phyloP scores from a whole-genome alignment of 1,140 invertebrate species.

The Apis laboriosa region DNA sequence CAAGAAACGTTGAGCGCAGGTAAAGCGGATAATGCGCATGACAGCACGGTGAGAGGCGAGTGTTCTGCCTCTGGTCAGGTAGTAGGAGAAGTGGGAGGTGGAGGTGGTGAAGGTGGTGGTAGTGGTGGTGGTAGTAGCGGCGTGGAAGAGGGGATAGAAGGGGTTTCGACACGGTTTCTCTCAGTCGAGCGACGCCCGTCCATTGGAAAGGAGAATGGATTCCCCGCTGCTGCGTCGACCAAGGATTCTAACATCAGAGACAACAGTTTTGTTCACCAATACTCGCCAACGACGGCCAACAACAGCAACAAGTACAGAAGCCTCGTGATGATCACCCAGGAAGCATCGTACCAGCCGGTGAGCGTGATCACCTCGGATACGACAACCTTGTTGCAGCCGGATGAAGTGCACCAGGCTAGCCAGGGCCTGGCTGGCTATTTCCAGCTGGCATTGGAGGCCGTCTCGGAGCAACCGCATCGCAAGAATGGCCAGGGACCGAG shows the following conservation, averaged over 20 bases:
- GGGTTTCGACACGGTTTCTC: conserved; percentile 76
- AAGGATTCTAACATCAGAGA: conserved; percentile 53
- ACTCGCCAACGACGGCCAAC: conserved; percentile 10
- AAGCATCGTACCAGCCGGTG: conserved; percentile 82
- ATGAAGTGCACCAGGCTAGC: conserved; percentile 66
- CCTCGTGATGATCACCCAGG: conserved; percentile 92
- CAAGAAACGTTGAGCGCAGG: conserved; percentile 67
- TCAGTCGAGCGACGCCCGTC: conserved; percentile 79
- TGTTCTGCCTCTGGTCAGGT: conserved; percentile 75
- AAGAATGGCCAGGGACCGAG: conserved; percentile 72
- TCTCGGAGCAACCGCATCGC: conserved; percentile 67
- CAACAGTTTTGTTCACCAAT: conserved; percentile 47
- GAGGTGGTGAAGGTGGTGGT: conserved; percentile 79
- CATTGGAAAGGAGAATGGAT: conserved; percentile 75
- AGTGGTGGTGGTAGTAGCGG: conserved; percentile 78
- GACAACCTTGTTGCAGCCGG: conserved; percentile 84
- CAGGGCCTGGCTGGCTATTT: conserved; percentile 76
- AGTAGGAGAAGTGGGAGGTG: conserved; percentile 79
- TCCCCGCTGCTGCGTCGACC: conserved; percentile 60
- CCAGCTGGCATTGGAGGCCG: conserved; percentile 77
- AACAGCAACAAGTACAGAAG: conserved; percentile 88
- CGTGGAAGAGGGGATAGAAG: conserved; percentile 79
- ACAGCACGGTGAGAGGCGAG: conserved; percentile 78
- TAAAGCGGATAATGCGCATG: conserved; percentile 62
- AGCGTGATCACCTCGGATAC: conserved; percentile 88